Evolutionary conservation across 2,888 invertebrate species (phyloP).

Genomic region (Lampropteryx suffumata): DNA sequence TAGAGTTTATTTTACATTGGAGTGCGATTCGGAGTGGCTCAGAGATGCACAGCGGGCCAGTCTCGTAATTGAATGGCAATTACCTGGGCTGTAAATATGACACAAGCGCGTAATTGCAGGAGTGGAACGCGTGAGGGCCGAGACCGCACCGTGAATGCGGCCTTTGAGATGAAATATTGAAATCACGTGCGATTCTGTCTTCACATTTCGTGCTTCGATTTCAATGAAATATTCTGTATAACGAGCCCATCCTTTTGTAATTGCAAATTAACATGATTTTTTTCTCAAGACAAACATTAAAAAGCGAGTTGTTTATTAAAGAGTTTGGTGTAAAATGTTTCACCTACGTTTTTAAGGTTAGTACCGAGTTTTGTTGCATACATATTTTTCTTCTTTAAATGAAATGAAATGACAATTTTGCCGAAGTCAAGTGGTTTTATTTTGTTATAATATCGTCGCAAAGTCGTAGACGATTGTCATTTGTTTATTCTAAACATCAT

Average conservation of each 20-base stretch:
- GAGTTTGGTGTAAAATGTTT: no score
- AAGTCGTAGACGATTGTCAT: no score
- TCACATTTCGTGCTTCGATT: slow-evolving; percentile 32
- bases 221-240: slow-evolving; percentile 25
- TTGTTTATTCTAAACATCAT: no score
- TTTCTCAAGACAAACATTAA: no score
- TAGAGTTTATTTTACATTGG: slow-evolving; percentile 6
- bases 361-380: no score
- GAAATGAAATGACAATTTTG: no score
- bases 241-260: slow-evolving; percentile 28
- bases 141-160: slow-evolving; percentile 68
- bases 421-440: no score
- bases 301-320: no score
- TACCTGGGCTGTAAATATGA: slow-evolving; percentile 84
- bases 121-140: slow-evolving; percentile 73
- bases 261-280: neutral
- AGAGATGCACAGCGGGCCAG: slow-evolving; percentile 62
- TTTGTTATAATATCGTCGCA: no score
- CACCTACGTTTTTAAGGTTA: no score
- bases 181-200: slow-evolving; percentile 54
- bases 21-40: neutral
- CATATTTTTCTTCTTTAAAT: no score
- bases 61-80: slow-evolving; percentile 82
- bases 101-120: slow-evolving; percentile 82
- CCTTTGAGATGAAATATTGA: slow-evolving; percentile 74